These are phyloP conservation scores for Jacana jacana DNA, from an alignment of 2,113 vertebrate genomes.

Conservation along the genomic window DNA sequence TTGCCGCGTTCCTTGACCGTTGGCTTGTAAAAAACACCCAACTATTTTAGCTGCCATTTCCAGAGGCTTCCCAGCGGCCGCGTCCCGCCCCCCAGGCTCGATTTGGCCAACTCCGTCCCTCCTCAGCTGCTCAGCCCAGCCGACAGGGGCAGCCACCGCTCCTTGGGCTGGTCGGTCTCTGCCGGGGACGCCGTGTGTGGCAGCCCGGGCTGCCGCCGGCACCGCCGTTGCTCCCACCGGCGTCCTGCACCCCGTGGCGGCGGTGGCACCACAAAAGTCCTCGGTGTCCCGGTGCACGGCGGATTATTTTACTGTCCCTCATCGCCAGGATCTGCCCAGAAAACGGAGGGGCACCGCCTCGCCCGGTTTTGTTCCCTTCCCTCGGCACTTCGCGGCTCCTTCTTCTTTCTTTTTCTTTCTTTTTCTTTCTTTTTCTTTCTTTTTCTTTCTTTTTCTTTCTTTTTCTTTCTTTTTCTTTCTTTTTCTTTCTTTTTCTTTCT, in stretches of 20 bases:
- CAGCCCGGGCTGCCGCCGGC: not conserved
- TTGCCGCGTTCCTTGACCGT: not conserved
- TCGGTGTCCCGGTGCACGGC: fast-evolving
- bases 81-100: too few species aligned
- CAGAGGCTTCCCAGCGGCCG: not conserved
- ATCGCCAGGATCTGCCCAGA: not conserved
- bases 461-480: too few species aligned
- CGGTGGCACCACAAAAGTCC: fast-evolving
- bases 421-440: too few species aligned
- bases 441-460: too few species aligned
- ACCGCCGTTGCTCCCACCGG: too few species aligned
- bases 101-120: too few species aligned
- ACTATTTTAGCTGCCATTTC: not conserved
- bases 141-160: too few species aligned
- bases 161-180: not conserved
- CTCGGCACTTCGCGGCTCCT: not conserved
- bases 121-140: not conserved
- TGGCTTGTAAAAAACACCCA: not conserved
- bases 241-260: not conserved
- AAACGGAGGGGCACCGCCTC: fast-evolving
- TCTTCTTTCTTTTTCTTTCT: too few species aligned
- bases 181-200: not conserved
- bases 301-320: not conserved
- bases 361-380: too few species aligned
- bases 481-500: not conserved